Evolutionary conservation across 2,113 vertebrate genomes (phyloP).

Genomic region (Nibea coibor): DNA sequence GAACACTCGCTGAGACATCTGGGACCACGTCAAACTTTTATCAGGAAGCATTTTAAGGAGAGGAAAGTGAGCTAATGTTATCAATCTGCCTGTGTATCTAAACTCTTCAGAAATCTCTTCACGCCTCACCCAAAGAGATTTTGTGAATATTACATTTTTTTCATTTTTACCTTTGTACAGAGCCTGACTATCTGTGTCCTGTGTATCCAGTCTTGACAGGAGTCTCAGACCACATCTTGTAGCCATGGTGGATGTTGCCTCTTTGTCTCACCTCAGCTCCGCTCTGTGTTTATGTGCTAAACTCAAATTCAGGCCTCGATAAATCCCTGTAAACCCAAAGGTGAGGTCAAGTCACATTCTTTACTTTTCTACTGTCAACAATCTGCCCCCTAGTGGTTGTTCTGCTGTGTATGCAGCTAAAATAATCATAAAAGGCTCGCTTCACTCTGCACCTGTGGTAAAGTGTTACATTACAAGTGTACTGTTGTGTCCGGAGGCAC

Average conservation of each 20-base stretch:
- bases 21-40: no score
- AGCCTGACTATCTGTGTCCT: not conserved
- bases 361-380: not conserved
- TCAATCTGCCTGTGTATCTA: no score
- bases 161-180: not conserved
- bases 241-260: not conserved
- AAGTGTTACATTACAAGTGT: constrained; percentile 23
- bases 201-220: not conserved
- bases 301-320: not conserved
- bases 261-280: not conserved
- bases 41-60: no score
- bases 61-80: no score
- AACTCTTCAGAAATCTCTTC: no score
- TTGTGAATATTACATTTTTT: not conserved
- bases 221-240: not conserved
- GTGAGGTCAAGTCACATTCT: constrained; percentile 3
- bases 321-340: not conserved
- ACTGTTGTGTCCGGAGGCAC: constrained; percentile 17
- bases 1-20: no score
- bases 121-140: no score
- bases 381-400: constrained; percentile 26
- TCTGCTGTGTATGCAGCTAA: not conserved
- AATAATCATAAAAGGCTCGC: constrained; percentile 3
- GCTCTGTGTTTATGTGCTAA: not conserved
- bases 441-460: constrained; percentile 26